Evolutionary conservation across 1,140 invertebrate genomes (phyloP).

Genomic region (Oryzaephilus surinamensis): DNA sequence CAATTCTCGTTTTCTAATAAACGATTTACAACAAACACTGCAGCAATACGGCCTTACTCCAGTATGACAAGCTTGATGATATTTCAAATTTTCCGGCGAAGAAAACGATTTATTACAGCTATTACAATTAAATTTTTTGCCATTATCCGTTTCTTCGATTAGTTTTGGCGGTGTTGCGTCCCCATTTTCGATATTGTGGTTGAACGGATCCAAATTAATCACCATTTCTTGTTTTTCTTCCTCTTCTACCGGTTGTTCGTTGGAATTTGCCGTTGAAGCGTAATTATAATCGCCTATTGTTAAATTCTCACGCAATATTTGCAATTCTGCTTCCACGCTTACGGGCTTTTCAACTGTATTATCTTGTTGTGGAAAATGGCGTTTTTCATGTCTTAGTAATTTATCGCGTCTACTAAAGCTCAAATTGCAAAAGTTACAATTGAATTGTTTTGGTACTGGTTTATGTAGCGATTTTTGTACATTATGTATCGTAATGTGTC

Average conservation of each 20-base stretch:
- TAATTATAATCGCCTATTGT: background rate
- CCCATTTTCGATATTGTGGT: constrained; percentile 22
- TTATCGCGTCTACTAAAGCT: constrained; percentile 55
- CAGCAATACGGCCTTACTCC: constrained; percentile 38
- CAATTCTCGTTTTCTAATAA: constrained; percentile 50
- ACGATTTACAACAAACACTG: constrained; percentile 50
- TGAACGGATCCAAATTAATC: constrained; percentile 46
- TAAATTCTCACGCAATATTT: background rate
- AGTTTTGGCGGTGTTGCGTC: constrained; percentile 2
- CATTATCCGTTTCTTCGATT: constrained; percentile 1
- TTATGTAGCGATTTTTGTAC: constrained; percentile 61
- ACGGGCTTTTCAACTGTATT: too few species aligned
- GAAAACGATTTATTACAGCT: constrained; percentile 44
- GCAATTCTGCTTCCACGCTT: too few species aligned
- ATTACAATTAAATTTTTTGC: constrained; percentile 34
- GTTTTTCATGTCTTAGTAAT: constrained; percentile 46
- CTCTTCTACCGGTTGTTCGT: background rate
- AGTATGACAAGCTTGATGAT: constrained; percentile 25
- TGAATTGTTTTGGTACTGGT: too few species aligned
- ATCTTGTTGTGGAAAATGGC: too few species aligned
- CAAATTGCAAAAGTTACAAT: constrained; percentile 54
- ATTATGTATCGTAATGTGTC: constrained; percentile 59
- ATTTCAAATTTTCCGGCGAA: constrained; percentile 28
- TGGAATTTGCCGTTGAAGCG: background rate
- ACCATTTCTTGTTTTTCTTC: constrained; percentile 35